Conservation (phyloP, 1,140 invertebrate genomes). For the Drosophila kohkoa region DNA sequence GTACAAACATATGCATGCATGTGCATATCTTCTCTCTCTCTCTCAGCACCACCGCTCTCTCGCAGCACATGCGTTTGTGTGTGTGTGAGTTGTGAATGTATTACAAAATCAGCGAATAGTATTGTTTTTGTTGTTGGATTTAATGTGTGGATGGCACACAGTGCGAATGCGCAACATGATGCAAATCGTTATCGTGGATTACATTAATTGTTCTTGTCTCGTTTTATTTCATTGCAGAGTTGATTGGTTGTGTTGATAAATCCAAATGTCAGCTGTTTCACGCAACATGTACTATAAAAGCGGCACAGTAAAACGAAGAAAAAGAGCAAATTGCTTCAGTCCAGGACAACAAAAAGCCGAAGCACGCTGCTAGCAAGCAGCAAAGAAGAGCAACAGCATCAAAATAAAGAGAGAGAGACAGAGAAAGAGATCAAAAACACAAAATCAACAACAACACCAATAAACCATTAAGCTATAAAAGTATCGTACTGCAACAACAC, state of each 20-base stretch:
- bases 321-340: constrained; percentile 71
- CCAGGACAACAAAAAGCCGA: constrained; percentile 52
- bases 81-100: constrained; percentile 14
- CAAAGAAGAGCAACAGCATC: constrained; percentile 25
- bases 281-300: constrained; percentile 80
- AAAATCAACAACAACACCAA: constrained; percentile 1
- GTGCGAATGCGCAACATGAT: constrained; percentile 69
- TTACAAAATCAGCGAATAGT: constrained; percentile 27
- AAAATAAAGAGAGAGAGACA: constrained; percentile 13
- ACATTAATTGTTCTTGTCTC: background rate
- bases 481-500: background rate
- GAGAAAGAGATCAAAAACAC: constrained; percentile 11
- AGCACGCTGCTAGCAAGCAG: constrained; percentile 62
- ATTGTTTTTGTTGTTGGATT: background rate
- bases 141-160: constrained; percentile 20
- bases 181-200: constrained; percentile 14
- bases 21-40: constrained; percentile 3
- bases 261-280: constrained; percentile 77
- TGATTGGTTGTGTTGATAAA: constrained; percentile 37
- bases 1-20: constrained; percentile 30
- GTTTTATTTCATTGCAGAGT: constrained; percentile 33
- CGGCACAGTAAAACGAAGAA: constrained; percentile 73
- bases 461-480: background rate
- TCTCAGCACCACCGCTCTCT: background rate
- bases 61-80: background rate